Base-by-base conservation (phyloP, 2,888 invertebrate genomes). In the Thereva unica region DNA sequence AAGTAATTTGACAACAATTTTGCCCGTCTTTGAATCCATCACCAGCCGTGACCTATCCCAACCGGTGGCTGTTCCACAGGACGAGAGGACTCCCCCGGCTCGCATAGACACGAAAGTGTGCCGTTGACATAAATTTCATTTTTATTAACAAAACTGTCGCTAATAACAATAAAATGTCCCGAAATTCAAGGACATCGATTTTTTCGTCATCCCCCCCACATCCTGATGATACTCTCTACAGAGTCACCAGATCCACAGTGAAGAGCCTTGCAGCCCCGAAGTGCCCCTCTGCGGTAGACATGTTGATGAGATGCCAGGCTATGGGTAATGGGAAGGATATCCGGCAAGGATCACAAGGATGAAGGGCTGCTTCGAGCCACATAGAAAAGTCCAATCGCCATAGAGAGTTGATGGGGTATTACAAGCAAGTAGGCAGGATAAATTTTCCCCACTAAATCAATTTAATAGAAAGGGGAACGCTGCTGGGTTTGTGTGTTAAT, bases 121-220 rank as follows among this genome's bases (percentile, higher is more conserved):
- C 57, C 69, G 68, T 70, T 71, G 72, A 73, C 73, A 73, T 73
- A 73, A 73, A 73, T 73, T 73, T 73, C 69, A 73, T 73, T 73
- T 73, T 73, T 73, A 73, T 73, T 73, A 73, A 73, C 73, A 73
- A 73, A 72, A 72, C 71, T 73, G 71, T 72, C 73, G 72, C 73
- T 73, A 73, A 73, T 73, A 73, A 73, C 73, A 73, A 73, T 73
- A 73, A 73, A 73, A 72, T 70, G 71, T 71, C 71, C 71, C 70
- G 70, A 68, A 72, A 70, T 73, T 73, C 73, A 73, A 73, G 73
- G 73, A 73, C 73, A 73, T 71, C 71, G 72, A 72, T 71, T 72
- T 71, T 71, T 70, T 70, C 38, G 12, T 37, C 44, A 44, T 10
- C 52, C 40, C 64, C 50, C 12, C 40, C 64, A 34, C 12, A 5